A percentile compares a stretch with the other conserved stretches of the same genome.
These are phyloP conservation scores for Eulemur coronatus DNA, from an alignment of 2,797 vertebrate genomes.

Conservation along the genomic window DNA sequence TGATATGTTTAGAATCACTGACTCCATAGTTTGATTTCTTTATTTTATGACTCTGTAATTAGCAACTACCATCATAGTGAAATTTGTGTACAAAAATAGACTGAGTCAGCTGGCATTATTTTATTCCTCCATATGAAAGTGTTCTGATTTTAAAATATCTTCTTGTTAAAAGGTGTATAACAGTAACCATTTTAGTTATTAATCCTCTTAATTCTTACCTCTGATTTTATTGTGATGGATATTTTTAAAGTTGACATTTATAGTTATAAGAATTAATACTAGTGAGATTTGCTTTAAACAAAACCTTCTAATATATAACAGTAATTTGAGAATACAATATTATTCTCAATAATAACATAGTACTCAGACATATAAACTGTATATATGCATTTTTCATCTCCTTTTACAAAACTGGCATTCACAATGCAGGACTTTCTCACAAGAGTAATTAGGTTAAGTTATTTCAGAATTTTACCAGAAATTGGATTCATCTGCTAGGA, in stretches of 20 bases:
- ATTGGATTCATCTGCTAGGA: background rate
- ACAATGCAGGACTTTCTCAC: background rate
- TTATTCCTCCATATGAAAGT: background rate
- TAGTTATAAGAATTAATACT: background rate
- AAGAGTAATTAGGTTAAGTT: background rate
- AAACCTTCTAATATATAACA: background rate
- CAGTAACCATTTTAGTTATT: background rate
- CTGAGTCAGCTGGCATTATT: background rate
- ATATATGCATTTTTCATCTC: background rate
- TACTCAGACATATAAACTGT: background rate
- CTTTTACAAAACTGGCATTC: background rate
- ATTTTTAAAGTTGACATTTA: background rate
- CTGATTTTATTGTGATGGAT: background rate
- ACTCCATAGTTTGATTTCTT: background rate
- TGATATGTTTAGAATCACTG: background rate
- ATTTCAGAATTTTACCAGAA: background rate
- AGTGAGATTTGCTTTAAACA: background rate
- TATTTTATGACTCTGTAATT: background rate
- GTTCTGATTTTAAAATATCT: background rate
- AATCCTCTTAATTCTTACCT: background rate
- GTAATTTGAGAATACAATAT: background rate
- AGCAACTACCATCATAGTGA: background rate
- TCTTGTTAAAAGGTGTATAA: background rate
- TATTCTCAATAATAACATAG: background rate
- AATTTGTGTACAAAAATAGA: background rate